Evolutionary conservation across 2,113 vertebrate species (phyloP), one percentile per base, ranked within the genome.

Genomic region (Chlamydotis undulata): DNA sequence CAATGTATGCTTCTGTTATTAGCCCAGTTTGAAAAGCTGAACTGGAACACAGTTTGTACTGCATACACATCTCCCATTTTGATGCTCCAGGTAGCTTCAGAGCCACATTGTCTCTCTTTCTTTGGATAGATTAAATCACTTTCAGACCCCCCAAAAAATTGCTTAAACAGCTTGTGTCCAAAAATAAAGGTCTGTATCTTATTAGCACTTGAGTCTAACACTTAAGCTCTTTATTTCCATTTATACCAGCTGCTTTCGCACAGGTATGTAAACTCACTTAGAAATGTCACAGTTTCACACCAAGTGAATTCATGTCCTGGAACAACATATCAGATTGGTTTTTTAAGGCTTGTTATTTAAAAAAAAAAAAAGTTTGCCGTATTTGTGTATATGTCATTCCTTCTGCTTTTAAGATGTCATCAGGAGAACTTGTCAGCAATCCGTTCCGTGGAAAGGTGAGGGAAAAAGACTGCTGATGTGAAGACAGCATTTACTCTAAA

Each of bases 21-120:
- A 43, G 11, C 7, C 21, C 4, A 19, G 4, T 33, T 13, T n/a
- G 6, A 45, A 45, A 22, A 74, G 28, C 16, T 0, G 0, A 60
- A 64, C 7, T 18, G 13, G 13, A 84, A 87, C 25, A 16, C 6
- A 19, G 22, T 49, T 79, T 74, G 4, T 41, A 26, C 6, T 15
- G 3, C 2, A 0, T 29, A 21, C 7, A 25, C 7, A 56, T 57
- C 35, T 75, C 35, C 12, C 4, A 10, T 63, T 89, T 77, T 23
- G 35, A 6, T 1, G 1, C 26, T 76, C 29, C 28, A 56, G 21
- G 14, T 57, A 26, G 7, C 25, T 89, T 78, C 47, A 45, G 37
- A 87, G 14, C 1, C 25, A 50, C 39, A 74, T 78, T 83, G 14
- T 29, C 12, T 85, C 11, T 6, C 4, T 56, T 22, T 63, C 5